A percentile compares a stretch with the other conserved stretches of the same genome.
Conservation (phyloP, 2,797 vertebrate genomes). For the Gymnoscopelus microlampas region DNA sequence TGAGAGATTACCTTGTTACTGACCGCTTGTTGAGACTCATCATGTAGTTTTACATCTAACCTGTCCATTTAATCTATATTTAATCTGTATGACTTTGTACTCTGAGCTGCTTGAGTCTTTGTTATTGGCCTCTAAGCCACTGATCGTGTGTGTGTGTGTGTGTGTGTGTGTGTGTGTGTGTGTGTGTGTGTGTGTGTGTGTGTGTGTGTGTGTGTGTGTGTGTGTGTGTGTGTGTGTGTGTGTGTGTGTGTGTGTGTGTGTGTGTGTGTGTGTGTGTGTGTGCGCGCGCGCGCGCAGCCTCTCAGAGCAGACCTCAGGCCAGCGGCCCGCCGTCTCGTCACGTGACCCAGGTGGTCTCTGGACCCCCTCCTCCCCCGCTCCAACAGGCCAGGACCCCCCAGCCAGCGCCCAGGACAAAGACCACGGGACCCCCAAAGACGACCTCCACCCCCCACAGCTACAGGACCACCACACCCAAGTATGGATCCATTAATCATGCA, state of each 20-base stretch:
- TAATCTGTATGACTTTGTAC: conserved; percentile 2
- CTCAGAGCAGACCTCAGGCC: conserved; percentile 72
- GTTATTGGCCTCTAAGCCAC: conserved; percentile 8
- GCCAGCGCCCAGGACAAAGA: conserved; percentile 64
- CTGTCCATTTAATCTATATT: conserved; percentile 11
- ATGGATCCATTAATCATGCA: conserved; percentile 17
- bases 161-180: conserved; percentile 2
- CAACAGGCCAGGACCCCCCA: conserved; percentile 71
- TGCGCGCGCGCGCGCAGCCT: conserved; percentile 38
- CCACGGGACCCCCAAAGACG: conserved; percentile 55
- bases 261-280: neutral
- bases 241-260: conserved; percentile 15
- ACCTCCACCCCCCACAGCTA: conserved; percentile 74
- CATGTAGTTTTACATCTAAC: neutral
- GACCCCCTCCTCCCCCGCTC: conserved; percentile 12
- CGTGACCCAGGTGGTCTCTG: conserved; percentile 60
- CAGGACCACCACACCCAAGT: conserved; percentile 65
- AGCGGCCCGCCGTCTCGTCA: conserved; percentile 74
- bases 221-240: conserved; percentile 13
- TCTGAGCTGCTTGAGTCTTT: conserved; percentile 1
- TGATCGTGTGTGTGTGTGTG: conserved; percentile 5
- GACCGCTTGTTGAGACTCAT: no score
- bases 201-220: neutral
- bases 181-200: conserved; percentile 8
- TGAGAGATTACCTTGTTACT: no score